phyloP scores from a whole-genome alignment of 2,888 invertebrate species.

The Peribatodes rhomboidaria region DNA sequence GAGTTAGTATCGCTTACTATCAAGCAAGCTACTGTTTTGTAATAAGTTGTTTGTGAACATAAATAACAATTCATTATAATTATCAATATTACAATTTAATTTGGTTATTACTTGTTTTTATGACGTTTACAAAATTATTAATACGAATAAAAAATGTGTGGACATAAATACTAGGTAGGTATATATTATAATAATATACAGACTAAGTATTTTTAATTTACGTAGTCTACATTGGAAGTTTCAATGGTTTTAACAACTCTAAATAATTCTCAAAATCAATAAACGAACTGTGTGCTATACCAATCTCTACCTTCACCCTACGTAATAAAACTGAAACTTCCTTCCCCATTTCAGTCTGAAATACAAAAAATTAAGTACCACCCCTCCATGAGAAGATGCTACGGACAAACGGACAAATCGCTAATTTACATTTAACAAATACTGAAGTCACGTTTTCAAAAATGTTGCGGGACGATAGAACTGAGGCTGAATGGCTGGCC shows the following conservation, averaged over 20 bases:
- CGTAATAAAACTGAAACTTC: conserved; percentile 41
- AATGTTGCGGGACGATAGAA: conserved; percentile 64
- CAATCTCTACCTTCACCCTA: conserved; percentile 9
- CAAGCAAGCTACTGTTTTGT: no score
- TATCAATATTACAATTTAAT: no score
- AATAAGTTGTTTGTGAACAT: no score
- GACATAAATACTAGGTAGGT: no score
- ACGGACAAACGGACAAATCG: conserved; percentile 77
- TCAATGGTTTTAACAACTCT: conserved; percentile 20
- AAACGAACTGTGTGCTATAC: background rate
- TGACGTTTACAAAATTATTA: no score
- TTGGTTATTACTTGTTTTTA: no score
- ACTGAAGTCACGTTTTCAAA: conserved; percentile 85
- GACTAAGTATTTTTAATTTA: background rate
- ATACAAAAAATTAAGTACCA: conserved; percentile 68
- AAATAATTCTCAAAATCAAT: conserved; percentile 23
- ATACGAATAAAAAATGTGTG: no score
- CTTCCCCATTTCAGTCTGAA: conserved; percentile 34
- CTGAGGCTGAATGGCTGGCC: conserved; percentile 41
- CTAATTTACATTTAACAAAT: conserved; percentile 87
- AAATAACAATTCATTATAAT: no score
- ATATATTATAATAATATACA: no score
- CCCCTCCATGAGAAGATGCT: conserved; percentile 62
- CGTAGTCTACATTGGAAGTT: background rate
- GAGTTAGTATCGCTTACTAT: no score